Conservation (phyloP, 1,140 invertebrate genomes). For the Aricia agestis region DNA sequence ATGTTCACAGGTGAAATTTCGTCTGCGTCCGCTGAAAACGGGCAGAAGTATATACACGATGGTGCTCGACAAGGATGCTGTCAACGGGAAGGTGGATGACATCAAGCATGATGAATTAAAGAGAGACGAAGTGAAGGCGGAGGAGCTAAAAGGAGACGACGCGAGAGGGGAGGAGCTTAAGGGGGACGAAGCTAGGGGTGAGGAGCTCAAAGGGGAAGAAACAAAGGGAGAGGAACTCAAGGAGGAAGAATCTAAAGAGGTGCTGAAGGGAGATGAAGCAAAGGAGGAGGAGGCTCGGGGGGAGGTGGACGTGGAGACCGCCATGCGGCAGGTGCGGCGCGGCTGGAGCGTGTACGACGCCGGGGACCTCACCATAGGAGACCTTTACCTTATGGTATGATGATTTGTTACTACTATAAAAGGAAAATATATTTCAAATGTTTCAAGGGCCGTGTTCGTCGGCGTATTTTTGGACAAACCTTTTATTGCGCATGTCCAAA, state of each 20-base stretch:
- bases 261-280: conserved; percentile 37
- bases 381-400: conserved; percentile 91
- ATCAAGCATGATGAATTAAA: conserved; percentile 27
- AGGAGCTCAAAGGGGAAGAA: conserved; percentile 40
- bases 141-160: conserved; percentile 32
- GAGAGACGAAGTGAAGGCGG: conserved; percentile 36
- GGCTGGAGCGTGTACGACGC: conserved; percentile 88
- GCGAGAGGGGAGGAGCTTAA: conserved; percentile 45
- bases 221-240: conserved; percentile 29
- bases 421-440: too few relatives aligned
- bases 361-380: conserved; percentile 88
- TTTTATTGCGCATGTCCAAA: too few relatives aligned
- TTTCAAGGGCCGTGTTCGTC: too few relatives aligned
- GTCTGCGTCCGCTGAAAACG: conserved; percentile 55
- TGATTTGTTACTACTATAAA: not conserved
- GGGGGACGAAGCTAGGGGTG: conserved; percentile 45
- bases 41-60: conserved; percentile 58
- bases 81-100: conserved; percentile 34
- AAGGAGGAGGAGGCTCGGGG: conserved; percentile 48
- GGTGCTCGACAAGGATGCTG: conserved; percentile 49
- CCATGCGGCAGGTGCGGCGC: conserved; percentile 78
- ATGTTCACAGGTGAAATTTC: conserved; percentile 57
- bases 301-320: conserved; percentile 63
- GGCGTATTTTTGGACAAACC: too few relatives aligned
- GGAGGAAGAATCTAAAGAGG: conserved; percentile 27